Base-by-base conservation (phyloP, 2,888 invertebrate species). In the Rhagonycha lutea region DNA sequence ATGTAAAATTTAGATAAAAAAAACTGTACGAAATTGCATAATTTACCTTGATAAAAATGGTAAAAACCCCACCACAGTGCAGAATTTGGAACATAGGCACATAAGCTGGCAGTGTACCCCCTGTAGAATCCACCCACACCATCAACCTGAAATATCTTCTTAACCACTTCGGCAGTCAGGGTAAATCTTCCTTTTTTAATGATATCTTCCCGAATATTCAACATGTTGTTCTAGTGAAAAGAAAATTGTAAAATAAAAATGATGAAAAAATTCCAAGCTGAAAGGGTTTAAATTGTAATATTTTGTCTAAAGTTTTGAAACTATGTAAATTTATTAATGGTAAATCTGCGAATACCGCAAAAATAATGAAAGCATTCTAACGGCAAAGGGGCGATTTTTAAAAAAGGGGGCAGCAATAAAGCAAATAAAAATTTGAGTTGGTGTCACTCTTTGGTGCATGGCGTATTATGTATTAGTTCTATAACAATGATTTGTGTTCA, bases 51-150 rank as follows among this genome's bases (percentile, higher is more conserved):
- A 88, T 97, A 98, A 63, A 94, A 90, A 80, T 97, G 96, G 87
- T 98, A 98, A 83, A 98, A 94, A 18, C 93, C 94, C 98, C 98
- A 99, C 98, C 98, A 98, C 67, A 98, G 91, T n/a, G 98, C 98
- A 14, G 97, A 97, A 88, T 97, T 98, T 12, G 98, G 98, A 67
- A 98, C 98, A 87, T 97, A 98, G 0, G 97, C 95, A 81, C 95
- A 94, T 11, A 99, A 88, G 28, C 98, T 98, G 0, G 98, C 97
- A 26, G 94, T 90, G 86, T 98, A 99, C 0, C 98, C 98, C 75
- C 98, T 90, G 87, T 98, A 99, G 88, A 97, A 98, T 0, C 98
- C 98, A 74, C 90, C 86, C 3, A 96, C 86, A 0, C 98, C 98
- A 87, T 98, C 96, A 76, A 92, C 89, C 70, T 90, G 89, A 87